These are phyloP conservation scores for Manduca sexta DNA, from an alignment of 1,140 invertebrate genomes.

Conservation along the genomic window DNA sequence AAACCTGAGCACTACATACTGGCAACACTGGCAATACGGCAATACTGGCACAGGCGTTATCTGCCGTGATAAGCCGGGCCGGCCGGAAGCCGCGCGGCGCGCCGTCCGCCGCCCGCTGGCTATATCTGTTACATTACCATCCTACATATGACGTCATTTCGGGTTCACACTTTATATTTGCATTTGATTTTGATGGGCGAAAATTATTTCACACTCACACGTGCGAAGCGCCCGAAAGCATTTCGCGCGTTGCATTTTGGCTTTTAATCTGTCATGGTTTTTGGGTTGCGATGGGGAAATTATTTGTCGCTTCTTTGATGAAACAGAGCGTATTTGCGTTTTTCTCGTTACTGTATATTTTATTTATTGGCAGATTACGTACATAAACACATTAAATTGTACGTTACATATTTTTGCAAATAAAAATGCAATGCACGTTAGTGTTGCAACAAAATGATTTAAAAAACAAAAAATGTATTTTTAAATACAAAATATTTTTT, in stretches of 20 bases:
- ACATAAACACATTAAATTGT: too few relatives aligned
- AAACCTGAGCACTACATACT: slow-evolving; percentile 4
- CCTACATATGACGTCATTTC: slow-evolving; percentile 37
- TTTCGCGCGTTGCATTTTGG: too few relatives aligned
- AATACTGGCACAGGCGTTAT: slow-evolving; percentile 34
- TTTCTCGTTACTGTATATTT: too few relatives aligned
- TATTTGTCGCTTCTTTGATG: too few relatives aligned
- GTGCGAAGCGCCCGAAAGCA: too few relatives aligned
- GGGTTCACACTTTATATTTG: slow-evolving; percentile 34
- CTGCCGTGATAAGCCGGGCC: slow-evolving; percentile 46
- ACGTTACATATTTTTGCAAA: not conserved
- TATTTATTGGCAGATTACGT: too few relatives aligned
- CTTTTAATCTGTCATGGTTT: too few relatives aligned
- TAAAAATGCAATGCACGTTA: not conserved
- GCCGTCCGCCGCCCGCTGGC: slow-evolving; percentile 34
- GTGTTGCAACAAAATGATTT: not conserved
- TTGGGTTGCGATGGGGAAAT: too few relatives aligned
- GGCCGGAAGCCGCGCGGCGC: slow-evolving; percentile 35
- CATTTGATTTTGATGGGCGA: slow-evolving; percentile 19
- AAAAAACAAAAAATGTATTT: not conserved
- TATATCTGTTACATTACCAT: slow-evolving; percentile 31
- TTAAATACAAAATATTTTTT: not conserved
- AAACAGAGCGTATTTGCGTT: too few relatives aligned
- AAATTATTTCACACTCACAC: too few relatives aligned
- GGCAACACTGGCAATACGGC: too few relatives aligned